Conservation (phyloP, 2,113 vertebrate species). For the Ictalurus furcatus region DNA sequence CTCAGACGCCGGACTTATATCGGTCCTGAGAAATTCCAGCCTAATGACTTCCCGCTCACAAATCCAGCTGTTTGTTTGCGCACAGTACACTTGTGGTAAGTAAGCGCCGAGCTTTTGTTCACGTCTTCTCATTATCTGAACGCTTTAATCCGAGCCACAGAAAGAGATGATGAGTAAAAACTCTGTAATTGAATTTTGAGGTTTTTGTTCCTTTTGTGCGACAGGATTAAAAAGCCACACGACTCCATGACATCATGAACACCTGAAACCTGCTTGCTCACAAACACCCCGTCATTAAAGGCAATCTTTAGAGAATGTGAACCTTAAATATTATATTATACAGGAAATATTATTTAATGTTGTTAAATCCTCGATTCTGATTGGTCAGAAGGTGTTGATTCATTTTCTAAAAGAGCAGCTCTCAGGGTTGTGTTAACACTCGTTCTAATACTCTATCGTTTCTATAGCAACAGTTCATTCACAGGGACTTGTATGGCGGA, state of each 20-base stretch:
- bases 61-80: slow-evolving; percentile 20
- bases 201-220: slow-evolving; percentile 6
- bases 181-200: neutral
- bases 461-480: neutral
- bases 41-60: slow-evolving; percentile 6
- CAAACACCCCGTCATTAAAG: neutral
- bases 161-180: slow-evolving; percentile 15
- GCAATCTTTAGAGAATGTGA: neutral
- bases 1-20: slow-evolving; percentile 7
- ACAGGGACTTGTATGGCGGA: neutral
- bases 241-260: slow-evolving; percentile 12
- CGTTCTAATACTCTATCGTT: neutral
- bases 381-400: neutral
- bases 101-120: neutral
- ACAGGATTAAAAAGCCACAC: slow-evolving; percentile 23
- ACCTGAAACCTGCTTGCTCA: neutral
- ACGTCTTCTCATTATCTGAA: neutral
- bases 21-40: neutral
- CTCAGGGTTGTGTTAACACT: neutral
- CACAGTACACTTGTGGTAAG: neutral
- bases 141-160: neutral
- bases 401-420: neutral
- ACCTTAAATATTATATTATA: neutral
- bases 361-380: neutral
- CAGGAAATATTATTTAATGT: neutral